These are phyloP conservation scores for Lamprologus tigripictilis DNA, from an alignment of 2,113 vertebrate species.

Conservation along the genomic window DNA sequence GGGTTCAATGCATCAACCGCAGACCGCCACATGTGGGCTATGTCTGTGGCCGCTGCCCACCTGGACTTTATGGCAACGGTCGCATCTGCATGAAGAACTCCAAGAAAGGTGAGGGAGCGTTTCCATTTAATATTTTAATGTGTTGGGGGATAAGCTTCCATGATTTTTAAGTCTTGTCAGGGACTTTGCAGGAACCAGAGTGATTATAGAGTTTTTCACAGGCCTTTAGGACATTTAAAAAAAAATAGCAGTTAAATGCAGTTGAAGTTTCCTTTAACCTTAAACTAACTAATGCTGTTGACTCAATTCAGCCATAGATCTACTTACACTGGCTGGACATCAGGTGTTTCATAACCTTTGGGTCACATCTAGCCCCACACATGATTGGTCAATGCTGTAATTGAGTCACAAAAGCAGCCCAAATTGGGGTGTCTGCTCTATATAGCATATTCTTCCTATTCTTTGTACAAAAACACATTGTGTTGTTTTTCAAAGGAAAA, in stretches of 20 bases:
- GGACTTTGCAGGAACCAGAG: background rate
- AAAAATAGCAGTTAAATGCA: background rate
- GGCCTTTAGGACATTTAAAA: background rate
- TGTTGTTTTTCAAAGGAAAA: background rate
- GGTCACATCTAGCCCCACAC: background rate
- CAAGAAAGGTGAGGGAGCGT: constrained; percentile 26
- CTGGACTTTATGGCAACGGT: constrained; percentile 68
- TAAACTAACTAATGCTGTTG: background rate
- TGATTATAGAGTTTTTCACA: background rate
- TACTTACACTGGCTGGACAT: background rate
- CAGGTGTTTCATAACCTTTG: background rate
- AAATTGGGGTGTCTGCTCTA: background rate
- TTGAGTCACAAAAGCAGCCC: background rate
- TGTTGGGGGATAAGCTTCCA: background rate
- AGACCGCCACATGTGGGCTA: constrained; percentile 65
- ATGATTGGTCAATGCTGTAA: background rate
- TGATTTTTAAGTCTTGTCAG: background rate
- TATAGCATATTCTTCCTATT: background rate
- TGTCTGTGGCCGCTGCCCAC: constrained; percentile 72
- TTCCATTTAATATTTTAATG: background rate
- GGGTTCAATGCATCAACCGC: constrained; percentile 69
- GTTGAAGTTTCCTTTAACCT: background rate
- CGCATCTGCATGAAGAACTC: constrained; percentile 61
- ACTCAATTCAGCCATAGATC: background rate
- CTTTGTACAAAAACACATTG: background rate